phyloP scores from a whole-genome alignment of 2,797 vertebrate genomes.

The Oreonectes daqikongensis region DNA sequence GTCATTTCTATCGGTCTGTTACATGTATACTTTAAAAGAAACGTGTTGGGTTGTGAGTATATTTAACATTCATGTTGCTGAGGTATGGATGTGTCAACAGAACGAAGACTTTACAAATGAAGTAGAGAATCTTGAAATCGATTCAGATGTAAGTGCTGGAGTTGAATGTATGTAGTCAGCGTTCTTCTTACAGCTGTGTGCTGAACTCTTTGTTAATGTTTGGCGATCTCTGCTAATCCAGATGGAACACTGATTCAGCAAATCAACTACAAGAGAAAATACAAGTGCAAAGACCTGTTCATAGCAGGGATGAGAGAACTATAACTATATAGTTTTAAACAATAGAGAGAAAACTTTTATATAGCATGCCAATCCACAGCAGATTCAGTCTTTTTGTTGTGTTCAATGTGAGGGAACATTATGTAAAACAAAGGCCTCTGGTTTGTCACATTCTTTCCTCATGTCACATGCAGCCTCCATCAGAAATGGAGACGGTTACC shows the following conservation, averaged over 20 bases:
- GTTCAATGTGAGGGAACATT: neutral
- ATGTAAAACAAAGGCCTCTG: neutral
- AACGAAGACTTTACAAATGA: neutral
- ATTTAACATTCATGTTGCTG: neutral
- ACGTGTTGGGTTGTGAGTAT: neutral
- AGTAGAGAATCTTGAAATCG: neutral
- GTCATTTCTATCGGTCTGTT: no score
- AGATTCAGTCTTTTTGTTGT: neutral
- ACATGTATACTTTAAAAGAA: no score
- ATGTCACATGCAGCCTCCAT: neutral
- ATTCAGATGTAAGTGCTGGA: neutral
- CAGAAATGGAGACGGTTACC: neutral
- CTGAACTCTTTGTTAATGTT: neutral
- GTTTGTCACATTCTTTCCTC: neutral
- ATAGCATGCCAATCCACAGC: no score
- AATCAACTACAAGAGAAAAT: no score
- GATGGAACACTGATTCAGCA: no score
- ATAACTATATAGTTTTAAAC: no score
- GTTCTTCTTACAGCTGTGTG: neutral
- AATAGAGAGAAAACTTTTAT: no score
- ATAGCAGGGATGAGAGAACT: no score
- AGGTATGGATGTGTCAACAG: neutral
- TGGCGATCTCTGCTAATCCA: no score
- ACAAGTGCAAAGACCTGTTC: no score
- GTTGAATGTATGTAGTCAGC: neutral